Percentiles rank a stretch among this genome's conserved stretches.
These are phyloP conservation scores for Phaedon cochleariae DNA, from an alignment of 2,888 invertebrate genomes.

Conservation along the genomic window DNA sequence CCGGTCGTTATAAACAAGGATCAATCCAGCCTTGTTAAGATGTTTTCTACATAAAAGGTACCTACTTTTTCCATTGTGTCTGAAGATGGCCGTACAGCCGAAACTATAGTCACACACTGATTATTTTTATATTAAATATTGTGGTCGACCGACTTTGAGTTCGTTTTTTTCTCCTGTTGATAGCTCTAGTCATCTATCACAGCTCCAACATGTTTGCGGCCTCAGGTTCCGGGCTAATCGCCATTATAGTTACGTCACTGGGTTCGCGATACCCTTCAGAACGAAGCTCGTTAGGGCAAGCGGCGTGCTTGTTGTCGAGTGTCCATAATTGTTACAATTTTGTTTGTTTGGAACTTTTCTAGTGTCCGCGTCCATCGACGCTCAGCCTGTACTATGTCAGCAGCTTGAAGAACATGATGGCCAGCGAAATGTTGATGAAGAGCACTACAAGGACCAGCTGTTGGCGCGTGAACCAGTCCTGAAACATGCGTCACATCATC, in stretches of 20 bases:
- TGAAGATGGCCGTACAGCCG: no score
- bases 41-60: no score
- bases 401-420: constrained; percentile 95
- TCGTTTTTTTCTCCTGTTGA: no score
- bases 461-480: constrained; percentile 97
- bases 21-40: no score
- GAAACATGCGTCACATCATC: constrained; percentile 55
- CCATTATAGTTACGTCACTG: neutral
- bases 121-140: no score
- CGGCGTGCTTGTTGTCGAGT: constrained; percentile 29
- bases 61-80: no score
- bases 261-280: neutral
- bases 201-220: no score
- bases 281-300: constrained; percentile 1
- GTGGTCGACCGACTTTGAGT: no score
- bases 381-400: constrained; percentile 84
- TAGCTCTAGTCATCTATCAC: no score
- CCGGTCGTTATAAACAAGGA: no score
- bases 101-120: no score
- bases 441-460: constrained; percentile 93
- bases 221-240: no score
- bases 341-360: constrained; percentile 29
- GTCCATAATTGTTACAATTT: constrained; percentile 42
- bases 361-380: constrained; percentile 48
- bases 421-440: constrained; percentile 93